phyloP scores from a whole-genome alignment of 2,797 vertebrate species.

The Leucoraja ocellata region DNA sequence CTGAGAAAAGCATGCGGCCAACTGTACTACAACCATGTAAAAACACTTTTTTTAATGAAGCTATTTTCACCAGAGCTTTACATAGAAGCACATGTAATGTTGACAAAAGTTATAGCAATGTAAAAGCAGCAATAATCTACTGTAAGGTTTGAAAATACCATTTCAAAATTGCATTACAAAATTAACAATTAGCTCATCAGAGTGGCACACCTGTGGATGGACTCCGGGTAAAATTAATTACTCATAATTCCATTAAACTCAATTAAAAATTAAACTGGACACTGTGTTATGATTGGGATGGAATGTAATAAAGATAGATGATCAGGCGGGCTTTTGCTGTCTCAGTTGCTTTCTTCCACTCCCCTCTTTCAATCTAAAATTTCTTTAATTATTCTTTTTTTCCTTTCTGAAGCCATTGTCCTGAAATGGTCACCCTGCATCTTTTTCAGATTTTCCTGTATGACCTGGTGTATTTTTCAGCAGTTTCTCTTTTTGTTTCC shows the following conservation, averaged over 20 bases:
- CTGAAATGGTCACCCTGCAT: too few species aligned
- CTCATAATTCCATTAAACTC: neutral
- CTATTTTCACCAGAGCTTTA: neutral
- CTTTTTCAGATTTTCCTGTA: too few species aligned
- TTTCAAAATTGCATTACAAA: neutral
- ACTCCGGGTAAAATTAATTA: neutral
- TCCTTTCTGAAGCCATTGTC: too few species aligned
- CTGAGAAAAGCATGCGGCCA: too few species aligned
- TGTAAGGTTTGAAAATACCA: too few species aligned
- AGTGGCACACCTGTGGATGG: neutral
- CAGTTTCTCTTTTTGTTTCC: too few species aligned
- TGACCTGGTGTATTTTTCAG: too few species aligned
- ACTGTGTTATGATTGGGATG: neutral
- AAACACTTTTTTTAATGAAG: neutral
- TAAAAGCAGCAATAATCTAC: too few species aligned
- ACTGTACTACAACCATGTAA: neutral
- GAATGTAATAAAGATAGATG: neutral
- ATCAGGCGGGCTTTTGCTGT: too few species aligned
- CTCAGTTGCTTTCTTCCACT: too few species aligned
- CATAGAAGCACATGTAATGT: neutral
- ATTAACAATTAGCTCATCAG: neutral
- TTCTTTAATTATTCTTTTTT: too few species aligned
- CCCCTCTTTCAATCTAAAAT: too few species aligned
- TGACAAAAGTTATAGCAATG: neutral
- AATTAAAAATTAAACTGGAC: neutral